Conservation (phyloP, 2,797 vertebrate species). For the Babyrousa celebensis region DNA sequence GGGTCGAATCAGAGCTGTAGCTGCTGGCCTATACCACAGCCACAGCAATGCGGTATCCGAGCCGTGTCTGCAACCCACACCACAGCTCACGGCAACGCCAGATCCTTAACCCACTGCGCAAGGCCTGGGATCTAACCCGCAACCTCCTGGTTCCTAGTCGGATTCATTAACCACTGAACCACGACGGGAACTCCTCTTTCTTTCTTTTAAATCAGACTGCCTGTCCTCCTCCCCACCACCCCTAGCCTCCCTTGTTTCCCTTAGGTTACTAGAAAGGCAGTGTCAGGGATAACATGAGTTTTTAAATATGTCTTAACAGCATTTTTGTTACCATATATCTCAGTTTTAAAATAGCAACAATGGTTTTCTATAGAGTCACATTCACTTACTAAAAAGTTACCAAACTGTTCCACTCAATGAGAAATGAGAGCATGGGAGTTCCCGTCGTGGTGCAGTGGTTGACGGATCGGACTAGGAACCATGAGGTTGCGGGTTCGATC, state of each 20-base stretch:
- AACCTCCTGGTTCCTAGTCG: no score
- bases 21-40: no score
- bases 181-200: neutral
- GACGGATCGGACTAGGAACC: no score
- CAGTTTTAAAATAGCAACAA: slow-evolving; percentile 21
- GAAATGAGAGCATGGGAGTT: neutral
- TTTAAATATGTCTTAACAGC: slow-evolving; percentile 27
- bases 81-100: no score
- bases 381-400: slow-evolving; percentile 39
- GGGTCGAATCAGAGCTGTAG: no score
- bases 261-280: neutral
- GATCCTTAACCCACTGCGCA: no score
- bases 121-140: no score
- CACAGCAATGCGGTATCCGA: no score
- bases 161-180: no score
- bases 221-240: accelerated
- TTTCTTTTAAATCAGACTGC: slow-evolving; percentile 21
- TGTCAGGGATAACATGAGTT: neutral
- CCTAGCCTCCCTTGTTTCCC: neutral
- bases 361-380: neutral
- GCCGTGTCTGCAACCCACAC: no score
- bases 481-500: no score
- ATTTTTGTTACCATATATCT: neutral
- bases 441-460: no score
- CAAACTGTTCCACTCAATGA: neutral